Base-by-base conservation (phyloP, 2,888 invertebrate genomes). In the Alsophila aescularia region DNA sequence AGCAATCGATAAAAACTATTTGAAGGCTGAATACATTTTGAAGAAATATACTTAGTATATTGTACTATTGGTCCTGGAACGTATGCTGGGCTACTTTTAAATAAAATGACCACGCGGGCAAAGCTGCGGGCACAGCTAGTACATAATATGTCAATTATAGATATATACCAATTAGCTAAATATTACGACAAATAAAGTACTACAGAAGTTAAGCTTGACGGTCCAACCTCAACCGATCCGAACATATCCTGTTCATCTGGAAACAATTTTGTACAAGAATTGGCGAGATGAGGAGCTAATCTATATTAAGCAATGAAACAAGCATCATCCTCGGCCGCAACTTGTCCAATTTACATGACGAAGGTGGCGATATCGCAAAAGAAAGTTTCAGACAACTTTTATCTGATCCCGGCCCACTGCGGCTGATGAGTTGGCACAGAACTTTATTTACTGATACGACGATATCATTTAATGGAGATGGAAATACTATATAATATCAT, bases 321-420 rank as follows among this genome's bases (percentile, higher is more conserved):
- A 85, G 79, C 85, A 83, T 85, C 83, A 80, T 81, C 77, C 77
- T 70, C 69, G 68, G 65, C 80, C 81, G 71, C 80, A 87, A 88
- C 84, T 88, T 88, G 85, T 89, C 87, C 83, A 89, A 90, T 90
- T 87, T 89, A 89, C 86, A 89, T 89, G 90, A 88, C 86, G 88
- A 77, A 87, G 89, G 89, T 88, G 88, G 83, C 83, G 87, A 89
- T 88, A 89, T 87, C 87, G 87, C 85, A 83, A 86, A 88, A 87
- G 87, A 87, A 89, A 90, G 83, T 88, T 90, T 76, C 67, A 68
- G 73, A 81, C 81, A 87, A 90, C 85, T 89, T 90, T 88, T 89
- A 89, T 89, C 87, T 81, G 87, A 89, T 87, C 82, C 83, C 75
- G 76, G 76, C 81, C 85, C 81, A 81, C 80, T 81, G 85, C 81